Conservation (phyloP, 2,113 vertebrate species). For the Pomatostomus ruficeps region DNA sequence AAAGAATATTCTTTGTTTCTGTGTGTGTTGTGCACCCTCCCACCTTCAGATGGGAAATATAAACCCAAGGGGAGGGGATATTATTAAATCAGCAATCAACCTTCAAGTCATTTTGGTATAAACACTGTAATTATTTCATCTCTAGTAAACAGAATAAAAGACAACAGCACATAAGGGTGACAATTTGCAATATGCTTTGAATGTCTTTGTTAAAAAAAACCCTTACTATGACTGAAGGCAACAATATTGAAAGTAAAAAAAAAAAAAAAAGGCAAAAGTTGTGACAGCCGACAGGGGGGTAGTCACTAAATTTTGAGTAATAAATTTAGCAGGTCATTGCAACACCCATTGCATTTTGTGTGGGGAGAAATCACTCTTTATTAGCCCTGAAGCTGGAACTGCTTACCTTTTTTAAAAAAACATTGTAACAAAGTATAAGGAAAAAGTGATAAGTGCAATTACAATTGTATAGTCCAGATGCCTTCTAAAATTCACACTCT, state of each 20-base stretch:
- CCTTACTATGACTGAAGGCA: constrained; percentile 10
- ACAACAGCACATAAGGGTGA: constrained; percentile 40
- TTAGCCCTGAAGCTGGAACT: not conserved
- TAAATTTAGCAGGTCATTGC: constrained; percentile 1
- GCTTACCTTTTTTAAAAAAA: not conserved
- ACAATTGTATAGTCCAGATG: not conserved
- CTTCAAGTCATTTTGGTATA: constrained; percentile 35
- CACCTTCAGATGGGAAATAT: constrained; percentile 25
- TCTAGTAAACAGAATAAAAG: constrained; percentile 40
- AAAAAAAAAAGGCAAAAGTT: not conserved
- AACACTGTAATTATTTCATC: constrained; percentile 52
- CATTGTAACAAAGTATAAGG: not conserved
- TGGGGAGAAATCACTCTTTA: not conserved
- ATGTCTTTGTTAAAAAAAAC: constrained; percentile 39
- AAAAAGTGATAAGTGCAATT: not conserved
- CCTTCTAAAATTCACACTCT: not conserved
- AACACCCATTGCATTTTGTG: not conserved
- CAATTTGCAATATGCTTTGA: constrained; percentile 31
- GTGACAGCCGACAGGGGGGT: not conserved
- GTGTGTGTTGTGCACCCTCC: not conserved
- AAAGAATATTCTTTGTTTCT: constrained; percentile 21
- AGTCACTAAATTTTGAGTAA: constrained; percentile 4
- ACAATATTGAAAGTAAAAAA: not conserved
- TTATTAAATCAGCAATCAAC: constrained; percentile 50
- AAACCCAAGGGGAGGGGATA: constrained; percentile 23